Evolutionary conservation across 2,888 invertebrate genomes (phyloP), one percentile per base, ranked within the genome.

Genomic region (Lithophane semibrunnea): DNA sequence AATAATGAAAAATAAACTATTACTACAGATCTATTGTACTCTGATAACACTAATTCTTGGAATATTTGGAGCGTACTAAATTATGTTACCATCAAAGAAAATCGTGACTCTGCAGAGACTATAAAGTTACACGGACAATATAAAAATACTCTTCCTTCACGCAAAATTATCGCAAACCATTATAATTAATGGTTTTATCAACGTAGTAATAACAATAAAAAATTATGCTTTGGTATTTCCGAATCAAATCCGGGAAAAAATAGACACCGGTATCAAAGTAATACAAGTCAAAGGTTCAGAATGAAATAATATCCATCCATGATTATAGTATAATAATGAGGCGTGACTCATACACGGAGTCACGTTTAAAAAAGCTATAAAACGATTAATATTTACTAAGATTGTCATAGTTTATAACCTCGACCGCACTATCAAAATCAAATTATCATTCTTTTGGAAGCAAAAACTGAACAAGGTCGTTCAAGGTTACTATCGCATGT

Each of bases 251-350:
- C 1, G 18, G 12, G 12, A 76, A 52, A 78, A 76, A 56, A 73
- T 56, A 44, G 44, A 65, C 8, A 12, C 24, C 3, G 47, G 10
- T 75, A 73, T 76, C 70, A 52, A 8, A 21, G 3, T 12, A 56
- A 61, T 54, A 12, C 29, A 70, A 71, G 80, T 80, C 71, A 84
- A 61, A 80, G 72, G 83, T 82, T 10, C 13, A 58, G n/a, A 68
- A 67, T 76, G 8, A 68, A n/a, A 56, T 66, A 37, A 81, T 29
- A 29, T 29, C 29, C 58, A 8, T 80, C 10, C 21, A 37, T 73
- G 42, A 70, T 63, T 44, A 56, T 12, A 37, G 9, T n/a, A 16
- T 44, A 42, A 79, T 54, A 66, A 61, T 56, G 3, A 54, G 10
- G 2, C 3, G 16, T 65, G 61, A 75, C 8, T 75, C 52, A 64